Percentiles rank a stretch among this genome's conserved stretches.
Conservation (phyloP, 2,113 vertebrate genomes). For the Poeciliopsis turrubarensis region DNA sequence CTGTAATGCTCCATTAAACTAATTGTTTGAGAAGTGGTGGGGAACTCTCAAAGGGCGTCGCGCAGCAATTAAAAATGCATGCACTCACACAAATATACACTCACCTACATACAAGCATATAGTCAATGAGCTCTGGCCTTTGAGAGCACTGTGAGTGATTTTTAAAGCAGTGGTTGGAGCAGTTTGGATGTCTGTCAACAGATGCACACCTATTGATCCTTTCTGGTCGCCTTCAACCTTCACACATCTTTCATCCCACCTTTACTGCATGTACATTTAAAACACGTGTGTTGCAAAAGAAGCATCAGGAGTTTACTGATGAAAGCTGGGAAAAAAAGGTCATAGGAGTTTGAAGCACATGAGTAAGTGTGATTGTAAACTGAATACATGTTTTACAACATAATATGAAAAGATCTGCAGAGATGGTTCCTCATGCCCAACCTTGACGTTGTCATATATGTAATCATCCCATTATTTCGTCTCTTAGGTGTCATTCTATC, state of each 20-base stretch:
- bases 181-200: constrained; percentile 39
- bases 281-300: constrained; percentile 11
- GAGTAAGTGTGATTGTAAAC: constrained; percentile 13
- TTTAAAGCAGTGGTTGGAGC: constrained; percentile 42
- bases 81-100: constrained; percentile 19
- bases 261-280: constrained; percentile 21
- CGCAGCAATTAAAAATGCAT: constrained; percentile 64
- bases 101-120: constrained; percentile 41
- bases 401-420: not conserved
- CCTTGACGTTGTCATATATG: constrained; percentile 36
- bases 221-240: constrained; percentile 53
- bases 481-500: constrained; percentile 37
- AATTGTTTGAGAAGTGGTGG: constrained; percentile 69
- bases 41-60: constrained; percentile 54
- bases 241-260: constrained; percentile 26
- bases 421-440: constrained; percentile 17
- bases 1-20: constrained; percentile 74
- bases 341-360: not conserved
- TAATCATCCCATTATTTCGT: constrained; percentile 27
- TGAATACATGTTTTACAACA: not conserved
- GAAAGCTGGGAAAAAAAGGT: constrained; percentile 1
- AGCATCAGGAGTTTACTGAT: constrained; percentile 2
- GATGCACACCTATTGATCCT: constrained; percentile 53
- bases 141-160: constrained; percentile 39
- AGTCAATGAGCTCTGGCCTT: constrained; percentile 54